Evolutionary conservation across 2,797 vertebrate genomes (phyloP).

Genomic region (Stomatorhinus walkeri): DNA sequence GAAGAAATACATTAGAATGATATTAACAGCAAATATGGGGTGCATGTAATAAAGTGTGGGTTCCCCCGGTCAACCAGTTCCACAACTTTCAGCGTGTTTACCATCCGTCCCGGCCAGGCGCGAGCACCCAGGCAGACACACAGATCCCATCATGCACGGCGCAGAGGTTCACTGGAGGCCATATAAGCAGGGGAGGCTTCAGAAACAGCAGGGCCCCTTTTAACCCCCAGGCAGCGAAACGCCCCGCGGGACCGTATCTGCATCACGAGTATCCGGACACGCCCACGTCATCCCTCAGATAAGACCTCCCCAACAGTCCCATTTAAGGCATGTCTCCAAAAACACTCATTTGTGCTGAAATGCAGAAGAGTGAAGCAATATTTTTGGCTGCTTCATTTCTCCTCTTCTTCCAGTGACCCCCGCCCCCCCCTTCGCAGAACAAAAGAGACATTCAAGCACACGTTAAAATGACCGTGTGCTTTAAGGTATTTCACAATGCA

Average conservation of each 20-base stretch:
- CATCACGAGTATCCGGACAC: constrained; percentile 28
- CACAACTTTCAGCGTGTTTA: neutral
- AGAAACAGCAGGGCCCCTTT: constrained; percentile 21
- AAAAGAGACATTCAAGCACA: neutral
- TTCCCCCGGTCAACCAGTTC: neutral
- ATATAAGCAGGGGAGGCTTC: constrained; percentile 14
- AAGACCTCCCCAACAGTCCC: constrained; percentile 62
- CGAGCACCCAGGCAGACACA: neutral
- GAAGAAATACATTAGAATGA: neutral
- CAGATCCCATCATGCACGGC: neutral
- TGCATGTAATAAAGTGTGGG: neutral
- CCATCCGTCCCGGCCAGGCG: neutral
- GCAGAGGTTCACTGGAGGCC: neutral
- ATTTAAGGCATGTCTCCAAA: constrained; percentile 68
- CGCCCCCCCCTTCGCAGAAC: neutral
- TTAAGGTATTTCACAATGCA: neutral
- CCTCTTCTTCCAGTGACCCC: neutral
- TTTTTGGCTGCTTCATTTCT: neutral
- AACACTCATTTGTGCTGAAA: constrained; percentile 57
- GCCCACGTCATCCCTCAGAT: constrained; percentile 47
- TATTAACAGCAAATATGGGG: neutral
- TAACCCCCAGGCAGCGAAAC: neutral
- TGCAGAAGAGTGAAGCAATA: neutral
- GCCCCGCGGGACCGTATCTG: constrained; percentile 21
- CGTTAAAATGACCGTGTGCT: neutral